Evolutionary conservation across 2,797 vertebrate species (phyloP), one percentile per base, ranked within the genome.

Genomic region (Margarornis squamiger): DNA sequence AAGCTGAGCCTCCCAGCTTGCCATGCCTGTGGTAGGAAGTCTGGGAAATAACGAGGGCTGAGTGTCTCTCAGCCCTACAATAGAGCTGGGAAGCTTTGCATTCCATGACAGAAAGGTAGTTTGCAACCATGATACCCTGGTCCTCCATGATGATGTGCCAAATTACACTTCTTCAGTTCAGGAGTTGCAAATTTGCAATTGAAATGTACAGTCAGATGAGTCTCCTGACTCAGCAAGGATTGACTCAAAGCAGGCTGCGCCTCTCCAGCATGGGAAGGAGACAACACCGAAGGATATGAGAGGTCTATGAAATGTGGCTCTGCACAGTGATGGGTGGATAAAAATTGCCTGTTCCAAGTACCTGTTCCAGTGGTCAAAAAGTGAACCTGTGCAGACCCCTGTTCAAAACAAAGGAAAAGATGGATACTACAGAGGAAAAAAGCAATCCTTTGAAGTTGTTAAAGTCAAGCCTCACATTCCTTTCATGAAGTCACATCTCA

Each of bases 41-140:
- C 14, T 73, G n/a, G 36, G 51, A 61, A 68, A 34, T 6, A 48
- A 3, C 18, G 55, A 58, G 39, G 17, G 9, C 32, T 2, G 24
- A 70, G 38, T 2, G 13, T 66, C 65, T 5, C 5, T 61, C 46
- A 57, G 51, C 21, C 51, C 63, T 20, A 27, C 26, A 61, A 21
- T 8, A 38, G 21, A 36, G 6, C 36, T 63, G 27, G 43, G 34
- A 51, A 77, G 34, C 8, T 86, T 76, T 58, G 34, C 32, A 12
- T 48, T 38, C 36, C 38, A 18, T 1, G 1, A 3, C 45, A 48
- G 49, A 76, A 34, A 23, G 4, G 15, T 5, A 24, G 9, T 23
- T 46, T 45, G 38, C 26, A 82, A 10, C 5, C 22, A 8, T 0
- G 4, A 38, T 19, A n/a, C 6, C 13, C 19, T 10, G 3, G 1